Percentiles rank a stretch among this genome's conserved stretches.
These are phyloP conservation scores for Rhabdomys pumilio DNA, from an alignment of 2,797 vertebrate species.

Conservation along the genomic window DNA sequence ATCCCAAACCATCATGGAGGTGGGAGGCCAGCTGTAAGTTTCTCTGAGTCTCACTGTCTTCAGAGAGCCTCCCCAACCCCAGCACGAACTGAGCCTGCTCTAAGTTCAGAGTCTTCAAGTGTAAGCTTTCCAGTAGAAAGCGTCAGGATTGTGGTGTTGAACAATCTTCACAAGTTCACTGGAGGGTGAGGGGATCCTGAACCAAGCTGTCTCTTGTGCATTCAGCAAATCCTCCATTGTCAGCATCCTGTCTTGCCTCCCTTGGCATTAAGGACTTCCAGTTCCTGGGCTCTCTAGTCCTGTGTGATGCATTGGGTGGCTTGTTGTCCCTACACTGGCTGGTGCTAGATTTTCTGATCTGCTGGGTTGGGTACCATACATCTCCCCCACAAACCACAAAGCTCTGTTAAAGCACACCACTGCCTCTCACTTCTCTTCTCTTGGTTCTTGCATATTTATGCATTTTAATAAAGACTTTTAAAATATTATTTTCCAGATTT, in stretches of 20 bases:
- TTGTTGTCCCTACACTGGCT: too few species aligned
- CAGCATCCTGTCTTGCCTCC: too few species aligned
- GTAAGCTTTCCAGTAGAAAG: background rate
- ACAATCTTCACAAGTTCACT: background rate
- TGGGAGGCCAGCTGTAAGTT: background rate
- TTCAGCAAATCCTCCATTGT: background rate
- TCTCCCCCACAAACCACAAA: background rate
- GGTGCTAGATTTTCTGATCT: background rate
- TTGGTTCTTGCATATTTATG: background rate
- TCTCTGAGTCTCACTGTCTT: background rate
- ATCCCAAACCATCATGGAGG: background rate
- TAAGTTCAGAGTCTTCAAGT: background rate
- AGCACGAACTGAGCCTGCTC: background rate
- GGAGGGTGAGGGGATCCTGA: background rate
- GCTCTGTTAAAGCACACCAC: slow-evolving; percentile 26
- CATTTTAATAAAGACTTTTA: background rate
- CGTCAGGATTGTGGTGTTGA: background rate
- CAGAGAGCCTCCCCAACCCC: background rate
- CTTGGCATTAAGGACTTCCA: rapidly evolving
- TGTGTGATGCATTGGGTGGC: background rate
- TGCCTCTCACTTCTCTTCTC: slow-evolving; percentile 6
- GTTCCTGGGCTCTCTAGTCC: background rate
- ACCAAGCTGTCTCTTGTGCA: background rate
- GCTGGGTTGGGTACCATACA: background rate
- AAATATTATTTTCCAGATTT: background rate